Evolutionary conservation across 2,797 vertebrate species (phyloP), one percentile per base, ranked within the genome.

Genomic region (Hylomyscus alleni): DNA sequence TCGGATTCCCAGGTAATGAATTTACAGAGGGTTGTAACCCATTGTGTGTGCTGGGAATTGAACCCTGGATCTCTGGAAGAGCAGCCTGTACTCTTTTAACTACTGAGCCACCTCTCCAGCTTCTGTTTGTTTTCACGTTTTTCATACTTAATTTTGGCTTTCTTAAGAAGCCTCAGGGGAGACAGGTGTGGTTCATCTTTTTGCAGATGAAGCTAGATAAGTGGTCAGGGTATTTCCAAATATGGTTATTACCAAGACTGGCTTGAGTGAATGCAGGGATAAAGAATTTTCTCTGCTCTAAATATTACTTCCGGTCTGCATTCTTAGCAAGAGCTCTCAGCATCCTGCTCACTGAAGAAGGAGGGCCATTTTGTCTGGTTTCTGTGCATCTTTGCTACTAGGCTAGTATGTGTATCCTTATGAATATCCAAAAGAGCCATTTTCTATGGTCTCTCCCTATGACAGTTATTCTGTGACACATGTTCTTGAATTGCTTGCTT

Each of bases 231-330:
- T 50, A n/a, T 97, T 91, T 82, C 77, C 86, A 86, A 56, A 40
- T 62, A 62, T 82, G 77, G 50, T 93, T 90, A 77, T 78, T 58
- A 47, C 50, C 58, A 69, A 95, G 65, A 56, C 24, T 10, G 67
- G 13, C 40, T 86, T 92, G 92, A 95, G 82, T 78, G n/a, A n/a
- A 26, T 34, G 62, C 58, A 93, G 73, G 54, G 56, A 62, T 69
- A 93, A 85, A 89, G 24, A 10, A 81, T 65, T 94, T 92, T 75
- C 81, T 89, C 89, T 96, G 60, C 47, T 91, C 29, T 80, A 72
- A n/a, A 52, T 75, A 52, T 34, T 91, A 52, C 65, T 91, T 89
- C 34, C 73, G 24, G 84, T 87, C 91, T 72, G 50, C 44, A 80
- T 31, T 62, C 40, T 95, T 83, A 89, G 13, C 40, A 31, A 91